These are phyloP conservation scores for Trichomycterus rosablanca DNA, from an alignment of 2,113 vertebrate genomes.

Conservation along the genomic window DNA sequence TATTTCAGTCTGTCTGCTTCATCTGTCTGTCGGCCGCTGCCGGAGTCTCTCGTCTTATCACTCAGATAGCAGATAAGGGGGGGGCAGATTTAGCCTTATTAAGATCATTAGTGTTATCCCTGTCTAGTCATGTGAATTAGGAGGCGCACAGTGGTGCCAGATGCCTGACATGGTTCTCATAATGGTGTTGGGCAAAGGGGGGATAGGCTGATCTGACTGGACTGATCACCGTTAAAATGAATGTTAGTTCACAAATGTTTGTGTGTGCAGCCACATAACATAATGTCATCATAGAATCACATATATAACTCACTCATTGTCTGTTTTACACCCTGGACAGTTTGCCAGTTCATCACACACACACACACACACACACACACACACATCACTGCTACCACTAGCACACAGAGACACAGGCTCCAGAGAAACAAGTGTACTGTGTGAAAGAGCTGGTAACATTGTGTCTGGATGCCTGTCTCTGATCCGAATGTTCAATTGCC, in stretches of 20 bases:
- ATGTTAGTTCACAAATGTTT: too few species aligned
- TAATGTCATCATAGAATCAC: too few species aligned
- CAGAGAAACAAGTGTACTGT: too few species aligned
- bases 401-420: too few species aligned
- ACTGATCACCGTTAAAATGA: too few species aligned
- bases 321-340: too few species aligned
- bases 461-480: slow-evolving; percentile 47
- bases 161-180: slow-evolving; percentile 59
- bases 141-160: slow-evolving; percentile 38
- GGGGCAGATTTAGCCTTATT: slow-evolving; percentile 65
- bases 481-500: slow-evolving; percentile 58
- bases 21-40: slow-evolving; percentile 18
- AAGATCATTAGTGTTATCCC: slow-evolving; percentile 59
- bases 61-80: slow-evolving; percentile 62
- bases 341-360: too few species aligned
- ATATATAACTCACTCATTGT: too few species aligned
- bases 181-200: slow-evolving; percentile 36
- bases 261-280: too few species aligned
- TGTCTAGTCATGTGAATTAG: slow-evolving; percentile 54
- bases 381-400: too few species aligned
- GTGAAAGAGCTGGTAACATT: slow-evolving; percentile 37
- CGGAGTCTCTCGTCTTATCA: slow-evolving; percentile 44
- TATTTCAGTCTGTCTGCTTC: slow-evolving; percentile 23
- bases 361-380: too few species aligned
- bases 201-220: slow-evolving; percentile 17